Evolutionary conservation across 2,113 vertebrate genomes (phyloP), one percentile per base, ranked within the genome.

Genomic region (Stercorarius parasiticus): DNA sequence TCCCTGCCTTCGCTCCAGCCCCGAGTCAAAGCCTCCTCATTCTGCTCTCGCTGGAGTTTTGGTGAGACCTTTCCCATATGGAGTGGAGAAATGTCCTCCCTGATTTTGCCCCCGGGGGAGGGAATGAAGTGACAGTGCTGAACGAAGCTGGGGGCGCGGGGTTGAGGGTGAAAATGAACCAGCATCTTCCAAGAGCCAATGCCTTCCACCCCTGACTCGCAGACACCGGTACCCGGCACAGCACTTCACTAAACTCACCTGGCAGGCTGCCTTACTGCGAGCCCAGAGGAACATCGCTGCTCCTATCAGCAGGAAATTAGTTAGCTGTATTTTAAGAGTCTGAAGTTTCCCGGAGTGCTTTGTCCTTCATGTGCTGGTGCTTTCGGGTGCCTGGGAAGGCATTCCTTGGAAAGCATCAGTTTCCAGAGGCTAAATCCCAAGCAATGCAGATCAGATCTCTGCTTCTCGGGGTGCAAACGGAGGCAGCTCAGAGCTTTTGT

Each of bases 371-470:
- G 13, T 66, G 34, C 61, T 36, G 74, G 64, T 47, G 36, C 15
- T 15, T 88, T 45, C 13, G 38, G 17, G 42, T 64, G 23, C 40
- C 64, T 65, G 61, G 38, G 55, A 61, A 7, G 93, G 15, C 2
- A 0, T 7, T 62, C 17, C 53, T 65, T 5, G 17, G 27, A 40
- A 40, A 42, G 13, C 21, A 17, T 6, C 2, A 0, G 7, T 52
- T 91, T 82, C 55, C 45, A 74, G 65, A 71, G 38, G 30, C n/a
- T 22, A 45, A 8, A 26, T 67, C 62, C 52, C 38, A 42, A 38
- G 23, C 17, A 29, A 7, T 9, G 26, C 26, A 61, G 42, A 13
- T 25, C 82, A 67, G 43, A 36, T 55, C 47, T 55, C 32, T 71
- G 34, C 25, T 93, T 27, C 45, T 90, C 17, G 47, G 10, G 1